Base-by-base conservation (phyloP, 2,888 invertebrate species). In the Mesorhabditis spiculigera region DNA sequence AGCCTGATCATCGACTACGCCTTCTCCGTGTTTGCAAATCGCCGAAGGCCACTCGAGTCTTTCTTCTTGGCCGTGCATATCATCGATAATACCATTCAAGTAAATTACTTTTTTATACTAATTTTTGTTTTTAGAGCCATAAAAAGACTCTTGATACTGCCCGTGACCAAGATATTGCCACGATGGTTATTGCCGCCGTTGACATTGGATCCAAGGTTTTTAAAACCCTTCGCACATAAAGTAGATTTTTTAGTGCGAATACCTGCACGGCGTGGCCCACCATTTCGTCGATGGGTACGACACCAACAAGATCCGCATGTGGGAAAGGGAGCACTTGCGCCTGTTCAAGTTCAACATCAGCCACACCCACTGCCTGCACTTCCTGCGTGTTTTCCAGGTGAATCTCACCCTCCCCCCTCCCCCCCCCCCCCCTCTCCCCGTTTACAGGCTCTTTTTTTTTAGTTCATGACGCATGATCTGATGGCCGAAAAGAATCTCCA, bases 251-350 rank as follows among this genome's bases (percentile, higher is more conserved):
- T 50, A 50, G 58, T 50, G 58, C 58, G 58, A 50, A 50, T 13
- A 13, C 8, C 58, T 50, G 8, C n/a, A 50, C 58, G 58, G 58
- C 10, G 58, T 50, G 8, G 58, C 58, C n/a, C 58, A 50, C n/a
- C 58, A 50, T n/a, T 50, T 50, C n/a, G n/a, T n/a, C 10, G n/a
- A 50, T 10, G n/a, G 10, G 10, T 50, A 50, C 58, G 58, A n/a
- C 8, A n/a, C 58, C n/a, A n/a, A 50, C 58, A 50, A 50, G 58
- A 50, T 50, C n/a, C 58, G 58, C 58, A 13, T 50, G 8, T 50
- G 58, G 58, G 58, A 50, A n/a, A 10, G 58, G 58, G 58, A 50
- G 58, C 58, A 50, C n/a, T n/a, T 50, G 8, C 58, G 58, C n/a
- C 8, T 50, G 10, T 50, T 50, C 58, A 3, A 50, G 8, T 50